Percentiles rank a stretch among this genome's conserved stretches.
phyloP scores from a whole-genome alignment of 2,797 vertebrate species.

The Myotis pilosus region DNA sequence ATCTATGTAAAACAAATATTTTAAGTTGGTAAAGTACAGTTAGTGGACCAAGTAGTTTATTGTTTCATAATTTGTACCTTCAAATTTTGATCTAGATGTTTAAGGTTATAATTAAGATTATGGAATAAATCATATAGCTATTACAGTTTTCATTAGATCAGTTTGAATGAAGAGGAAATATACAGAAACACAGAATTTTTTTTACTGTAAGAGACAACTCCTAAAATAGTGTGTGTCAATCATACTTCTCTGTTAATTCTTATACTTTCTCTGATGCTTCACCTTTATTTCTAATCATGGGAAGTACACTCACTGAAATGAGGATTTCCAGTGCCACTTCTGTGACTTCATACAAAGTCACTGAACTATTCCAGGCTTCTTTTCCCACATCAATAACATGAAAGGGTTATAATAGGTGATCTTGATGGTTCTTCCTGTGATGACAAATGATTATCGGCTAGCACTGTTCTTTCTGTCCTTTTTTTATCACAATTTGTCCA shows the following conservation, averaged over 20 bases:
- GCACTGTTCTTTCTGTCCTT: neutral
- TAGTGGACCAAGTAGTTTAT: neutral
- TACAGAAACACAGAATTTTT: neutral
- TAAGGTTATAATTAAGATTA: neutral
- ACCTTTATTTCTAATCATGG: neutral
- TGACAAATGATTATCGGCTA: neutral
- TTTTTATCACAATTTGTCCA: neutral
- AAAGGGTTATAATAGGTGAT: neutral
- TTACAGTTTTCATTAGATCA: constrained; percentile 32
- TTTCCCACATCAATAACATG: neutral
- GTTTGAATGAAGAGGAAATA: neutral
- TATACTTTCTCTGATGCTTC: neutral
- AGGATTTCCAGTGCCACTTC: neutral
- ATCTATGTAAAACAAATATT: constrained; percentile 14
- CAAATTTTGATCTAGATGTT: neutral
- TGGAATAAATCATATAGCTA: neutral
- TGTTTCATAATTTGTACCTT: constrained; percentile 1
- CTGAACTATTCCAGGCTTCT: neutral
- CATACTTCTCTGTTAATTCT: neutral
- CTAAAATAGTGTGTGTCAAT: neutral
- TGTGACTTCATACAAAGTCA: neutral
- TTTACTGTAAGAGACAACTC: neutral
- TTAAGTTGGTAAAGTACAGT: neutral
- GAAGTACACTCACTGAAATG: neutral
- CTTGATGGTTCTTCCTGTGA: neutral